phyloP scores from a whole-genome alignment of 2,797 vertebrate species.

The Notolepis coatsorum region DNA sequence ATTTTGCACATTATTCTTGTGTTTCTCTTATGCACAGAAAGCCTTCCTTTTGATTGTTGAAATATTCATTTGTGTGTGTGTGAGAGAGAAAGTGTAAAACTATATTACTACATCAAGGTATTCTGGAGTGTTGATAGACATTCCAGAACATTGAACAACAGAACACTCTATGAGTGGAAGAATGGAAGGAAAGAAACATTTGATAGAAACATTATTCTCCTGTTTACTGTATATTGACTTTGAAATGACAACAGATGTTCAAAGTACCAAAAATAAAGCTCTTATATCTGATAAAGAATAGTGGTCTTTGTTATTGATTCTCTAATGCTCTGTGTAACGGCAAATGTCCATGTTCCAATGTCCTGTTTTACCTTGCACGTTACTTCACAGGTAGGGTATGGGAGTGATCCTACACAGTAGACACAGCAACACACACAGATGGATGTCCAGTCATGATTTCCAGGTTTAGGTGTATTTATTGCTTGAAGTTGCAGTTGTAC shows the following conservation, averaged over 20 bases:
- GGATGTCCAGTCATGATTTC: no score
- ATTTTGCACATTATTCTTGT: slow-evolving; percentile 41
- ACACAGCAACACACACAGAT: no score
- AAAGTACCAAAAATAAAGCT: slow-evolving; percentile 26
- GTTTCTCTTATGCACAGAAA: background rate
- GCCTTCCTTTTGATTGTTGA: slow-evolving; percentile 26
- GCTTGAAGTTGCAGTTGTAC: no score
- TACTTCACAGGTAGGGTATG: no score
- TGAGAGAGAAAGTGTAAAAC: background rate
- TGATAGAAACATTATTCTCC: slow-evolving; percentile 12
- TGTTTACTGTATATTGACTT: slow-evolving; percentile 1
- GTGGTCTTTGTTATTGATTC: no score
- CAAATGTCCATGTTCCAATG: no score
- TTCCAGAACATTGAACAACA: background rate
- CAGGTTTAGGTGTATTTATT: no score
- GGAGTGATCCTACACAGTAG: no score
- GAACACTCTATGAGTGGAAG: background rate
- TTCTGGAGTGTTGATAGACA: background rate
- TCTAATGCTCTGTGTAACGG: no score
- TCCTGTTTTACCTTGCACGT: no score
- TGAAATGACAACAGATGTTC: slow-evolving; percentile 30
- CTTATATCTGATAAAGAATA: no score
- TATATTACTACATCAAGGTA: background rate
- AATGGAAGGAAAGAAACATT: slow-evolving; percentile 15
- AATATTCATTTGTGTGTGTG: background rate